phyloP scores from a whole-genome alignment of 1,140 invertebrate species.

The Nymphalis io region DNA sequence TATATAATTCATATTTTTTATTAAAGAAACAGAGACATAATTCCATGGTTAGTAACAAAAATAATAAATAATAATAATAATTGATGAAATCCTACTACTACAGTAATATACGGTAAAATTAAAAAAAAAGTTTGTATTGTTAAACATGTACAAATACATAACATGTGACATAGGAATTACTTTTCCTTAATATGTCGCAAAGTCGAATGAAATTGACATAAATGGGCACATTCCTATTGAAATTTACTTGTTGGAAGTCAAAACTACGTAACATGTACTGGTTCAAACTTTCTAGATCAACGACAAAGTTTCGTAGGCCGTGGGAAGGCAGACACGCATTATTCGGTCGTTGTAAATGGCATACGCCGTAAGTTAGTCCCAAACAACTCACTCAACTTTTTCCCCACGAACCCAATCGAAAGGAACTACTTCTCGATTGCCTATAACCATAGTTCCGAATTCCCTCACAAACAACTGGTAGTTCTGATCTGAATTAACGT shows the following conservation, averaged over 20 bases:
- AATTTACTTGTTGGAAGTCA: constrained; percentile 6
- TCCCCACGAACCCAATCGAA: constrained; percentile 8
- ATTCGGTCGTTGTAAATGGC: constrained; percentile 16
- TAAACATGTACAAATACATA: neutral
- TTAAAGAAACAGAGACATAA: too few relatives aligned
- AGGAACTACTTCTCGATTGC: constrained; percentile 11
- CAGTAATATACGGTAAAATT: too few relatives aligned
- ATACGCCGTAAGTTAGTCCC: constrained; percentile 13
- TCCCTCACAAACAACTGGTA: constrained; percentile 5
- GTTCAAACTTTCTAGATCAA: constrained; percentile 10
- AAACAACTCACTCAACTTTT: constrained; percentile 10
- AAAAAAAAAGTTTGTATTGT: too few relatives aligned
- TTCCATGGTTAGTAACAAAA: too few relatives aligned
- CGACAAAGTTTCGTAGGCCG: constrained; percentile 11
- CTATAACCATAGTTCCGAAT: neutral
- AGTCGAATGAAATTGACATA: constrained; percentile 2
- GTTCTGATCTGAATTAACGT: constrained; percentile 3
- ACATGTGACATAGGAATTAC: neutral
- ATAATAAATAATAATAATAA: too few relatives aligned
- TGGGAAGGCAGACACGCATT: constrained; percentile 17
- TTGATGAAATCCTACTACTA: too few relatives aligned
- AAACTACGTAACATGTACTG: constrained; percentile 13
- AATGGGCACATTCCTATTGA: constrained; percentile 11
- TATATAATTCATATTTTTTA: too few relatives aligned
- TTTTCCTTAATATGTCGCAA: neutral